Evolutionary conservation across 2,113 vertebrate species (phyloP).

Genomic region (Casuarius casuarius): DNA sequence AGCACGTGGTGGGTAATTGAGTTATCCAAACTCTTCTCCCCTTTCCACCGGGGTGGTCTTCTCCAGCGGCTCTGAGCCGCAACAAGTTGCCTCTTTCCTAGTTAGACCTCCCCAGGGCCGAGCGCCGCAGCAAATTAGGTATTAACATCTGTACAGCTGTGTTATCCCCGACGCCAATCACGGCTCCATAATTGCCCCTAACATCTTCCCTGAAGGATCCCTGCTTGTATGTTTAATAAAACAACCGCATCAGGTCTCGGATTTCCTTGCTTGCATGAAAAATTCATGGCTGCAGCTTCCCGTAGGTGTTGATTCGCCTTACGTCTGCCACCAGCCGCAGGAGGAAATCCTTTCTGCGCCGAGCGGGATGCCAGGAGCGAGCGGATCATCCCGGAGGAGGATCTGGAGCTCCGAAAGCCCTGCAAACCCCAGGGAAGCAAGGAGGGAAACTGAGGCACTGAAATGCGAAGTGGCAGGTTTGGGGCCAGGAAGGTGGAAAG

Average conservation of each 20-base stretch:
- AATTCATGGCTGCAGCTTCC: slow-evolving; percentile 36
- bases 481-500: not conserved
- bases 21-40: not conserved
- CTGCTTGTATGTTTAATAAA: slow-evolving; percentile 64
- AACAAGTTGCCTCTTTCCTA: slow-evolving; percentile 30
- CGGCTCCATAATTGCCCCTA: not conserved
- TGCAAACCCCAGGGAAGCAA: not conserved
- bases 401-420: not conserved
- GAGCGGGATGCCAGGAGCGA: not conserved
- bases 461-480: not conserved
- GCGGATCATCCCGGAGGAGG: not conserved
- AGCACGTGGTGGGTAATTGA: not conserved
- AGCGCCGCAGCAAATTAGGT: slow-evolving; percentile 32
- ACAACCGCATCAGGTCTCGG: slow-evolving; percentile 29
- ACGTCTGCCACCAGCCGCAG: not conserved
- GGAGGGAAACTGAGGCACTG: not conserved
- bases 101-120: not conserved
- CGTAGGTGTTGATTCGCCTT: not conserved
- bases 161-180: slow-evolving; percentile 14
- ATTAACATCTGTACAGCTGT: slow-evolving; percentile 19
- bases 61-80: not conserved
- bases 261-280: slow-evolving; percentile 67
- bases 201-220: slow-evolving; percentile 44
- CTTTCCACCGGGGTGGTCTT: not conserved
- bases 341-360: not conserved